Percentiles rank a stretch among this genome's conserved stretches.
These are phyloP conservation scores for Acheta domesticus DNA, from an alignment of 2,888 invertebrate genomes.

Conservation along the genomic window DNA sequence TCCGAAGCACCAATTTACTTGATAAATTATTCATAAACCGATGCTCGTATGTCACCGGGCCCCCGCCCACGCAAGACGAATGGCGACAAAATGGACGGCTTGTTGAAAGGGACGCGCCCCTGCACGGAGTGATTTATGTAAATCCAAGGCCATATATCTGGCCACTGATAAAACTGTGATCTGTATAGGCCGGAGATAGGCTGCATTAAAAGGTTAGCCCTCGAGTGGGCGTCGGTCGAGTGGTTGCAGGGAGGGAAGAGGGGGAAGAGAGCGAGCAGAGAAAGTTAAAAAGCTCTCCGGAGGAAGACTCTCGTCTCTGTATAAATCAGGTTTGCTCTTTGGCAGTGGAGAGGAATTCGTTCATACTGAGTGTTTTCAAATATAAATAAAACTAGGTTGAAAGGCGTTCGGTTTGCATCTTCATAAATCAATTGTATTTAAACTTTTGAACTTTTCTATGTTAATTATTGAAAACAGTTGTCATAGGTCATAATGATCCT, in stretches of 20 bases:
- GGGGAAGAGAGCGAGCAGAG: not conserved
- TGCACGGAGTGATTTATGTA: not conserved
- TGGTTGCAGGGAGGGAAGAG: not conserved
- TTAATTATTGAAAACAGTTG: too few species aligned
- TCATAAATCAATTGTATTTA: too few species aligned
- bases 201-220: not conserved
- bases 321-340: too few species aligned
- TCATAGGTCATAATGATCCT: too few species aligned
- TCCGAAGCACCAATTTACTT: slow-evolving; percentile 18
- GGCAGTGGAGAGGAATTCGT: too few species aligned
- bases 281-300: not conserved
- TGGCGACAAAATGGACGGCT: slow-evolving; percentile 18
- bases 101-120: not conserved
- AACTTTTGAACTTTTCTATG: too few species aligned
- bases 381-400: too few species aligned
- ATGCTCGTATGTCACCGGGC: not conserved
- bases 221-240: not conserved
- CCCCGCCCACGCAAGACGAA: not conserved
- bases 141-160: not conserved
- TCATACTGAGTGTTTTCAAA: too few species aligned
- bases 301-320: too few species aligned
- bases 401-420: too few species aligned
- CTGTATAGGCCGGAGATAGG: slow-evolving; percentile 9
- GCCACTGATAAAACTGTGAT: slow-evolving; percentile 8
- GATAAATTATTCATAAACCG: slow-evolving; percentile 18